Conservation (phyloP, 2,113 vertebrate species). For the Baryphthengus martii region DNA sequence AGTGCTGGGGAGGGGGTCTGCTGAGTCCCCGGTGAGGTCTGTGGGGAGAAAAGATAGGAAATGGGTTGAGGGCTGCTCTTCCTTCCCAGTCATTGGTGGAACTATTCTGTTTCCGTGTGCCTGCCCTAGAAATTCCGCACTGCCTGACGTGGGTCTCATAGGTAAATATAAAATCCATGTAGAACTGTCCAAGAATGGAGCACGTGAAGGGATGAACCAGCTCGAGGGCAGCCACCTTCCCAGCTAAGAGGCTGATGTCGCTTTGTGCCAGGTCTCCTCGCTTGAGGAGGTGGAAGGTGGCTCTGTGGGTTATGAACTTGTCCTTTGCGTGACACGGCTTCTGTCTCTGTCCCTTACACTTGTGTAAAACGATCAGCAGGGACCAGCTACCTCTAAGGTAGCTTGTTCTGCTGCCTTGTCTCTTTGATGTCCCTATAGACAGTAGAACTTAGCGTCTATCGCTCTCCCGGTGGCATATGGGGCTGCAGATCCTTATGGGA, state of each 20-base stretch:
- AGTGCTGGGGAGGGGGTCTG: neutral
- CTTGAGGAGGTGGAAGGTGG: neutral
- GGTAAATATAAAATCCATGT: fast-evolving
- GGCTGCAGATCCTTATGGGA: neutral
- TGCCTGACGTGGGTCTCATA: fast-evolving
- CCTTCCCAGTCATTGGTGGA: fast-evolving
- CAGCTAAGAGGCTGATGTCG: fast-evolving
- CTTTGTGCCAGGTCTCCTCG: neutral
- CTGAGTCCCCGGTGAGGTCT: fast-evolving
- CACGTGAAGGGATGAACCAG: neutral
- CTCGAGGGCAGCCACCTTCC: neutral
- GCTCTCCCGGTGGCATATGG: fast-evolving
- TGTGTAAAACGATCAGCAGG: fast-evolving
- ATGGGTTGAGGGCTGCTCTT: fast-evolving
- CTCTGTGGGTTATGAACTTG: neutral
- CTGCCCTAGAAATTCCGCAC: neutral
- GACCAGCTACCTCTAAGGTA: fast-evolving
- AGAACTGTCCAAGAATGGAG: fast-evolving
- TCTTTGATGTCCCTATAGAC: neutral
- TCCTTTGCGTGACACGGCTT: neutral
- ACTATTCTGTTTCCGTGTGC: fast-evolving
- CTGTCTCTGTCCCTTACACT: neutral
- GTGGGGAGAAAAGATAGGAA: neutral
- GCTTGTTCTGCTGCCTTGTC: fast-evolving
- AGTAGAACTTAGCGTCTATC: fast-evolving